Percentiles rank a stretch among this genome's conserved stretches.
phyloP scores from a whole-genome alignment of 2,888 invertebrate species.

The Blera fallax region DNA sequence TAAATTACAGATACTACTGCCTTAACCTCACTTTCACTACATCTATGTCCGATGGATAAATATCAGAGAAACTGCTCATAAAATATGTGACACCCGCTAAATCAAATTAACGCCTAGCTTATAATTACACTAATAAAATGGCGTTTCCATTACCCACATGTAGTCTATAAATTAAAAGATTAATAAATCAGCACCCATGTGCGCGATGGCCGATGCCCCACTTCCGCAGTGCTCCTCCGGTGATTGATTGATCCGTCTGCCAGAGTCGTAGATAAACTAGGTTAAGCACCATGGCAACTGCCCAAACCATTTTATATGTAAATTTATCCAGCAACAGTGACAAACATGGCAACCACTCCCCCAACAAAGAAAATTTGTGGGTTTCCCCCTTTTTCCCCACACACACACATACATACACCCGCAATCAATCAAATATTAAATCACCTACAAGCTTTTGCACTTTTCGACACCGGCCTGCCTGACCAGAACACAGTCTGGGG shows the following conservation, averaged over 20 bases:
- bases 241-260: conserved; percentile 7
- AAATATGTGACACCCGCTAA: not conserved
- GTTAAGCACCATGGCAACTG: conserved; percentile 55
- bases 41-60: not conserved
- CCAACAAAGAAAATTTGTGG: not conserved
- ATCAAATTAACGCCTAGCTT: not conserved
- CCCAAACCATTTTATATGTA: conserved; percentile 43
- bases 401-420: not conserved
- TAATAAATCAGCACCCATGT: conserved; percentile 33
- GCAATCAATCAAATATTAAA: conserved; percentile 55
- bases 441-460: conserved; percentile 58
- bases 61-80: not conserved
- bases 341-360: not conserved
- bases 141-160: not conserved
- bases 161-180: conserved; percentile 42
- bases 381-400: not conserved
- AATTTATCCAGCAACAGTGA: not conserved
- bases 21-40: not conserved
- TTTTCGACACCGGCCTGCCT: conserved; percentile 20
- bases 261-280: not conserved
- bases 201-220: no score
- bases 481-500: not conserved
- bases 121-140: conserved; percentile 21
- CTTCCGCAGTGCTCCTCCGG: not conserved
- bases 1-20: no score